Conservation (phyloP, 2,797 vertebrate genomes). For the Myotis findleyi region DNA sequence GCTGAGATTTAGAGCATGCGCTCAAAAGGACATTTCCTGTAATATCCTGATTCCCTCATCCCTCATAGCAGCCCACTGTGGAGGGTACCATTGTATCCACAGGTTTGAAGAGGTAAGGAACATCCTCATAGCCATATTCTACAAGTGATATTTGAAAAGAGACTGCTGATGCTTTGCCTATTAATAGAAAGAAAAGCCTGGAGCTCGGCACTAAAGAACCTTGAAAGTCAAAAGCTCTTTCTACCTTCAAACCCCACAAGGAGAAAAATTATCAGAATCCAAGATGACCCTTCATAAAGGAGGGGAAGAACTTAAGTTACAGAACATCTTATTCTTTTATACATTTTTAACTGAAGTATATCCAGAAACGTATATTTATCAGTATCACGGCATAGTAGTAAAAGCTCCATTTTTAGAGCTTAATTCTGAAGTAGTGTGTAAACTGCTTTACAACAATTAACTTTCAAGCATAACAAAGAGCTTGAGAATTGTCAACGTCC, state of each 20-base stretch:
- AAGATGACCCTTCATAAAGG: constrained; percentile 11
- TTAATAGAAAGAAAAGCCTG: not conserved
- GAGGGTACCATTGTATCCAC: not conserved
- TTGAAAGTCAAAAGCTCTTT: constrained; percentile 38
- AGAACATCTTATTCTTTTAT: not conserved
- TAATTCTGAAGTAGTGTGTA: not conserved
- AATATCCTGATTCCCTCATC: too few relatives aligned
- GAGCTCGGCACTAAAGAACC: not conserved
- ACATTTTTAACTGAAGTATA: not conserved
- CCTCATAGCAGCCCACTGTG: too few relatives aligned
- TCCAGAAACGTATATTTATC: not conserved
- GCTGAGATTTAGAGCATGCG: constrained; percentile 17
- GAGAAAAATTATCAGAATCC: constrained; percentile 6
- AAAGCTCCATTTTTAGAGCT: not conserved
- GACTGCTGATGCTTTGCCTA: not conserved
- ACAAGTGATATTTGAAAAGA: not conserved
- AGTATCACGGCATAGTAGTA: not conserved
- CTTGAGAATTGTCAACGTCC: not conserved
- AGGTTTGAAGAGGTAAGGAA: too few relatives aligned
- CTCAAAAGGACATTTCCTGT: not conserved
- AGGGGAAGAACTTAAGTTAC: not conserved
- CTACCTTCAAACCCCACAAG: not conserved
- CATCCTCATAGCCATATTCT: not conserved
- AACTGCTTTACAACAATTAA: not conserved
- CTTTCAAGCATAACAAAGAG: not conserved